phyloP scores from a whole-genome alignment of 2,888 invertebrate species.

The Apamea epomidion region DNA sequence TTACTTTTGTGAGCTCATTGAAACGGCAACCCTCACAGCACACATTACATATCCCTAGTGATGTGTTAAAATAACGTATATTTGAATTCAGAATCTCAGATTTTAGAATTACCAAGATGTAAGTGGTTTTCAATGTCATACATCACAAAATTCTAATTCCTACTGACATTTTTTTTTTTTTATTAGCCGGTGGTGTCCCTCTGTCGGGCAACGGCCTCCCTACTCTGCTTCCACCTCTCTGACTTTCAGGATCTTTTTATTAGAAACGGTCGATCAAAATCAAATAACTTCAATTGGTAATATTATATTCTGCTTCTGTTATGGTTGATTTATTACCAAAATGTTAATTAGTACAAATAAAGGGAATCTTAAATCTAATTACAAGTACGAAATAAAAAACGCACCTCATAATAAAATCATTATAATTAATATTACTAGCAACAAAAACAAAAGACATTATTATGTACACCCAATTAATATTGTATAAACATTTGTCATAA shows the following conservation, averaged over 20 bases:
- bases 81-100: not conserved
- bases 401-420: conserved; percentile 66
- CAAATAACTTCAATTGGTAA: not conserved
- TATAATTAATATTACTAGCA: conserved; percentile 70
- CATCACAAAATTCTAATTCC: not conserved
- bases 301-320: not conserved
- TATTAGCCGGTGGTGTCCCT: not conserved
- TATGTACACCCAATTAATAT: conserved; percentile 74
- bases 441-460: conserved; percentile 72
- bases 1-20: conserved; percentile 20
- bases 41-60: not conserved
- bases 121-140: not conserved
- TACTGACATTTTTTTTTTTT: not conserved
- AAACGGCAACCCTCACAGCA: not conserved
- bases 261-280: not conserved
- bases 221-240: not conserved
- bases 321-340: not conserved
- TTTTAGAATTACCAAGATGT: too few relatives aligned
- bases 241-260: not conserved
- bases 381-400: conserved; percentile 53
- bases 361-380: not conserved
- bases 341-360: not conserved
- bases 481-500: conserved; percentile 65
- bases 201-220: not conserved
- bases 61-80: not conserved